Conservation (phyloP, 2,797 vertebrate genomes). For the Chloroceryle amazona region DNA sequence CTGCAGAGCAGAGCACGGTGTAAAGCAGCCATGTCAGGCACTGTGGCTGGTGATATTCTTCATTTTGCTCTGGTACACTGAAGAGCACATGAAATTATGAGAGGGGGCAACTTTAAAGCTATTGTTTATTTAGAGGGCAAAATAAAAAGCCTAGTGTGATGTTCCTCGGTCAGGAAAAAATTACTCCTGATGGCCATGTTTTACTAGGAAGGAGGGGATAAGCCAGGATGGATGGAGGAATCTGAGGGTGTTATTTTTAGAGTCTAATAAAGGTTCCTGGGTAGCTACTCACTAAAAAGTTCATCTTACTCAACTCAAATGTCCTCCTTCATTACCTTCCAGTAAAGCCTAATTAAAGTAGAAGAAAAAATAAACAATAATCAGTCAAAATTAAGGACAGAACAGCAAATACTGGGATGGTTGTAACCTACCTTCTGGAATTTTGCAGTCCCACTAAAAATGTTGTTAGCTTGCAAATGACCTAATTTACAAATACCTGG, state of each 20-base stretch:
- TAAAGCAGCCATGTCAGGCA: background rate
- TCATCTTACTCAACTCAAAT: background rate
- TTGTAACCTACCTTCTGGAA: background rate
- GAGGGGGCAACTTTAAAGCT: fast-evolving
- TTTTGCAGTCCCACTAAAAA: background rate
- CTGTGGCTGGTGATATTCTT: background rate
- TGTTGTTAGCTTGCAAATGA: background rate
- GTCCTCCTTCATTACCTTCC: background rate
- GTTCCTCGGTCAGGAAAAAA: background rate
- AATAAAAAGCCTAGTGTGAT: background rate
- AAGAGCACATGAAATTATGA: background rate
- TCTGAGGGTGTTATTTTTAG: background rate
- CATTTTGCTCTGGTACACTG: background rate
- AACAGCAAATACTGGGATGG: background rate
- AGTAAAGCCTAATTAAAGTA: background rate
- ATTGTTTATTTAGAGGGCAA: background rate
- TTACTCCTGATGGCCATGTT: background rate
- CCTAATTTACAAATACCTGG: background rate
- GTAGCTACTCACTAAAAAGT: background rate
- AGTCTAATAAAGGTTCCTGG: background rate
- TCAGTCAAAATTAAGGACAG: fast-evolving
- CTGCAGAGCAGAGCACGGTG: background rate
- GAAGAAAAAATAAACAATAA: background rate
- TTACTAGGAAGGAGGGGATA: background rate
- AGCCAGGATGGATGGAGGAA: background rate